Evolutionary conservation across 2,113 vertebrate species (phyloP), one percentile per base, ranked within the genome.

Genomic region (Saguinus imperator): DNA sequence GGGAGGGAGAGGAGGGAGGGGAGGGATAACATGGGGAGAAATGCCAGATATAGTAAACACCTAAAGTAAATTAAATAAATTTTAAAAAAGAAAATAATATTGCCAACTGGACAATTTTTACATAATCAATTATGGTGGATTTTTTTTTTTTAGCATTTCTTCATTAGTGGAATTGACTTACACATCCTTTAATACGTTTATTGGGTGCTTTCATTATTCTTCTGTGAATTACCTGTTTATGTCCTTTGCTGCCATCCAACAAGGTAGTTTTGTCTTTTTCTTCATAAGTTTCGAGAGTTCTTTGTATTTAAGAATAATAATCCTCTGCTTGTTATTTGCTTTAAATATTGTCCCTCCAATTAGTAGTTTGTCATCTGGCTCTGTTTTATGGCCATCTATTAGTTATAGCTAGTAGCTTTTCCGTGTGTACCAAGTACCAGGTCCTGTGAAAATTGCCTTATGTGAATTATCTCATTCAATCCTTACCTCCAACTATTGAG

Each of bases 101-200:
- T 45, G 81, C 35, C 43, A 50, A 3, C 1, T 77, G 76, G 58
- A 83, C 40, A 25, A 37, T 75, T 73, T 68, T 84, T 55, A 52
- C 4, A 4, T 61, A 72, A 61, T 80, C 52, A 90, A 84, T 77
- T 75, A 40, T 80, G 35, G 64, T 27, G 21, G 14, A 64, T 79
- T 94, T 84, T 40, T 70, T 72, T 79, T 94, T 84, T 40, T 76
- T 14, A 48, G 20, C 40, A 57, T 96, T 93, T 93, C 17, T 40
- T 66, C 68, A 40, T 61, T 88, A 17, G 14, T 76, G 37, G 75
- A 40, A 25, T 48, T 82, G 83, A 35, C 64, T 8, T 87, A 76
- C 50, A 32, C 20, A 5, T 95, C 40, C 89, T 77, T 79, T 50
- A 58, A 50, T 87, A 52, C 5, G 5, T 29, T 55, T 64, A 52